Conservation (phyloP, 2,888 invertebrate species). For the Mongoloraphidia duomilia region DNA sequence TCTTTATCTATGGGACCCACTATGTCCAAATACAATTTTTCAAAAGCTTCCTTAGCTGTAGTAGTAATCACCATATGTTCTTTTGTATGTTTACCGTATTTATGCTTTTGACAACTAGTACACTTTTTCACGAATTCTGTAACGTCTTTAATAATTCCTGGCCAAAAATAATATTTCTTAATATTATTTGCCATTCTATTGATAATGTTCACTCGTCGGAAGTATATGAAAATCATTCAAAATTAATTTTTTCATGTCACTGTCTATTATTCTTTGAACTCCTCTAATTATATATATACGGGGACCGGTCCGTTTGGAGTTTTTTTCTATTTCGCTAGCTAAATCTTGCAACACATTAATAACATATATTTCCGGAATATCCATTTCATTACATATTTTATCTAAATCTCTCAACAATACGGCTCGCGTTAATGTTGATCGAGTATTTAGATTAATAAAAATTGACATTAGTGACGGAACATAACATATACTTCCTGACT, state of each 20-base stretch:
- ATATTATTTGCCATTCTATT: slow-evolving; percentile 14
- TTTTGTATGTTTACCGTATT: slow-evolving; percentile 8
- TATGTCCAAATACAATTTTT: slow-evolving; percentile 12
- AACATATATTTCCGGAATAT: slow-evolving; percentile 5
- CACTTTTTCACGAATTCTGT: slow-evolving; percentile 13
- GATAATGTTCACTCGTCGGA: slow-evolving; percentile 15
- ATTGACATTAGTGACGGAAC: no score
- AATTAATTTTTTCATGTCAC: slow-evolving; percentile 11
- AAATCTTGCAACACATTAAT: not conserved
- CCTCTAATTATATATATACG: slow-evolving; percentile 10
- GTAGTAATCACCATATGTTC: slow-evolving; percentile 11
- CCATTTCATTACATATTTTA: slow-evolving; percentile 1
- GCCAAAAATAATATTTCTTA: slow-evolving; percentile 12
- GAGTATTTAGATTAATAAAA: slow-evolving; percentile 2
- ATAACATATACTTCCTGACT: no score
- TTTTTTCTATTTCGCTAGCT: not conserved
- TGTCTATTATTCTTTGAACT: slow-evolving; percentile 7
- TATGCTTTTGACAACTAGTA: slow-evolving; percentile 13
- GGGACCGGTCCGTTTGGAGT: slow-evolving; percentile 5
- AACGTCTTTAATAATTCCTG: slow-evolving; percentile 10
- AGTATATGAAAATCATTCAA: slow-evolving; percentile 16
- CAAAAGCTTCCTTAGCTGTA: slow-evolving; percentile 11
- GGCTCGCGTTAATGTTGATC: slow-evolving; percentile 4
- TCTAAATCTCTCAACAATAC: slow-evolving; percentile 6
- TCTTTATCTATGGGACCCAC: slow-evolving; percentile 9